Evolutionary conservation across 2,113 vertebrate genomes (phyloP).

Genomic region (Pandion haliaetus): DNA sequence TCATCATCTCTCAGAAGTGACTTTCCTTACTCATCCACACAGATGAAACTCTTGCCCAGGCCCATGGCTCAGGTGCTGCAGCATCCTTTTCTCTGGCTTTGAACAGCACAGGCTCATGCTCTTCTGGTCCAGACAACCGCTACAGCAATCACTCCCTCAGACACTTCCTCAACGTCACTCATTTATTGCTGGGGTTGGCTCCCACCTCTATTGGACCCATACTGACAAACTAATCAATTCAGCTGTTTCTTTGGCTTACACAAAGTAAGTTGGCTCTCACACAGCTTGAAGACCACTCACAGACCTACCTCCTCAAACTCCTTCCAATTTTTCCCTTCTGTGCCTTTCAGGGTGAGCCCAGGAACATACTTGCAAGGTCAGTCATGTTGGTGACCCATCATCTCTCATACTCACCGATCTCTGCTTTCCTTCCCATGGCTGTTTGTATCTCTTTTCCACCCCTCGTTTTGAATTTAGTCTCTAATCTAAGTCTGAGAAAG

Average conservation of each 20-base stretch:
- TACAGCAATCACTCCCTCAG: background rate
- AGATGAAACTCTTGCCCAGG: background rate
- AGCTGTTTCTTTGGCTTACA: background rate
- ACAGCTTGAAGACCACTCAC: background rate
- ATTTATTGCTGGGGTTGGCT: background rate
- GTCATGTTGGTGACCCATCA: background rate
- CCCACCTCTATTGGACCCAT: background rate
- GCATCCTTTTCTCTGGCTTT: background rate
- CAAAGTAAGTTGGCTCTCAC: background rate
- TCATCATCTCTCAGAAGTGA: background rate
- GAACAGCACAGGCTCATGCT: background rate
- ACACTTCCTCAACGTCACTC: background rate
- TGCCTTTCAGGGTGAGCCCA: rapidly evolving
- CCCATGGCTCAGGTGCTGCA: rapidly evolving
- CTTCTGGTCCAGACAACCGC: background rate
- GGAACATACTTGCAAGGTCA: background rate
- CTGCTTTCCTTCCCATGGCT: background rate
- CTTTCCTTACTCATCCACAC: background rate
- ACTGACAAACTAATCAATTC: background rate
- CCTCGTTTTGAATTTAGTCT: background rate
- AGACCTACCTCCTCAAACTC: background rate
- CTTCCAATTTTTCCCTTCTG: background rate
- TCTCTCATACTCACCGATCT: background rate
- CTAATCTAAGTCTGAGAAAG: background rate
- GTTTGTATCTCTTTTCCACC: background rate